Conservation (phyloP, 2,888 invertebrate genomes). For the Empis stercorea region DNA sequence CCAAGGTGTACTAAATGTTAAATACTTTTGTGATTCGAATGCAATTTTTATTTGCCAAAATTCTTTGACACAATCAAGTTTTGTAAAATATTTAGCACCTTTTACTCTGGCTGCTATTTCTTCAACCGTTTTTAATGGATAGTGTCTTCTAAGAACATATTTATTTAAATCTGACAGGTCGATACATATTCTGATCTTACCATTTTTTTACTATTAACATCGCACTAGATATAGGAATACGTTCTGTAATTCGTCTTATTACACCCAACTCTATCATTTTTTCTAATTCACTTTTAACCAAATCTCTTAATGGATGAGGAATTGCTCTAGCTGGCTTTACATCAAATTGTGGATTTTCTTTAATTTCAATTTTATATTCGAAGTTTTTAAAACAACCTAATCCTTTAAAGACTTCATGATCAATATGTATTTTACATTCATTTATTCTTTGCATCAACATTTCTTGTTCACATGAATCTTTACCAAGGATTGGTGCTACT, state of each 20-base stretch:
- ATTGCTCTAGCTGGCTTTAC: conserved; percentile 11
- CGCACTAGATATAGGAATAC: conserved; percentile 9
- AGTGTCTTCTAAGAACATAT: conserved; percentile 11
- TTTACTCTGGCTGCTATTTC: conserved; percentile 12
- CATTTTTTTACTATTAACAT: conserved; percentile 11
- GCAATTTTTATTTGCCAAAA: background rate
- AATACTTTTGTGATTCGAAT: background rate
- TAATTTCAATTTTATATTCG: conserved; percentile 5
- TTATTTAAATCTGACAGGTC: conserved; percentile 11
- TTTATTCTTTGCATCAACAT: no score
- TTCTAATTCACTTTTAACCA: conserved; percentile 11
- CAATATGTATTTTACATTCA: no score
- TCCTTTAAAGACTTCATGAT: conserved; percentile 8
- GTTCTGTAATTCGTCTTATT: conserved; percentile 8
- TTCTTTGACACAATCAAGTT: background rate
- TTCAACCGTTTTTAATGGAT: conserved; percentile 12
- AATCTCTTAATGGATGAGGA: conserved; percentile 11
- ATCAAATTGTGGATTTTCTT: conserved; percentile 11
- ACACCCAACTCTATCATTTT: conserved; percentile 9
- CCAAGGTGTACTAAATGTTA: background rate
- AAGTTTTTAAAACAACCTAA: conserved; percentile 10
- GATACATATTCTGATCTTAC: conserved; percentile 8
- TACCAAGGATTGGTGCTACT: no score
- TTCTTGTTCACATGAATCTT: no score
- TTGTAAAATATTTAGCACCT: conserved; percentile 11